Base-by-base conservation (phyloP, 2,797 vertebrate genomes). In the Galagoides demidoff region DNA sequence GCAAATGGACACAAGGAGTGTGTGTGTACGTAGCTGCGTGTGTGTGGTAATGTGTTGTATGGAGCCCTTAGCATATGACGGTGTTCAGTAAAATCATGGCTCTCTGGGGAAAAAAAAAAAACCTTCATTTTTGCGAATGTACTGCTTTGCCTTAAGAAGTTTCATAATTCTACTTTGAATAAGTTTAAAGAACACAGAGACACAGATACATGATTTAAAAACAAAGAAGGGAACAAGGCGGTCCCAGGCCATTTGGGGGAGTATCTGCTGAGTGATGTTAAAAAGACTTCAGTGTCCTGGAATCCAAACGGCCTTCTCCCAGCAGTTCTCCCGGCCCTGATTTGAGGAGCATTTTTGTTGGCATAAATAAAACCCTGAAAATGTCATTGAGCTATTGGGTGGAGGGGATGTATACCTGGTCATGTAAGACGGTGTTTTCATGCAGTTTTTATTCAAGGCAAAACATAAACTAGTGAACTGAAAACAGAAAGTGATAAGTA, bases 401-500 rank as follows among this genome's bases (percentile, higher is more conserved):
- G 57, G 78, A 92, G 77, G 68, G 92, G 89, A 70, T 4, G 63
- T 71, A 1, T 95, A 96, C 90, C 95, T 97, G 93, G 88, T 95
- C 94, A 95, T 1, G 5, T 87, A 79, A 94, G 87, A 90, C 79
- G 64, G 78, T 95, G 92, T 97, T 96, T 97, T 91, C 96, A 85
- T 89, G 95, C 63, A 57, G 77, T 95, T 94, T 97, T 96, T 86
- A 94, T 95, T 97, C 91, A 93, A 97, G 87, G 89, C 94, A 95
- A 97, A 98, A 97, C 95, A 95, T 92, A 97, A 98, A 95, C 92
- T 81, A 91, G 82, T 64, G 92, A 79, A 95, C 95, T 86, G 91
- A 94, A 97, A 97, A 93, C 92, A 97, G 93, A 96, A 95, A 95
- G 94, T 95, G 97, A 94, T 97, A 94, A 96, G 97, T 96, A 88